phyloP scores from a whole-genome alignment of 2,113 vertebrate species.

The Prionailurus viverrinus region DNA sequence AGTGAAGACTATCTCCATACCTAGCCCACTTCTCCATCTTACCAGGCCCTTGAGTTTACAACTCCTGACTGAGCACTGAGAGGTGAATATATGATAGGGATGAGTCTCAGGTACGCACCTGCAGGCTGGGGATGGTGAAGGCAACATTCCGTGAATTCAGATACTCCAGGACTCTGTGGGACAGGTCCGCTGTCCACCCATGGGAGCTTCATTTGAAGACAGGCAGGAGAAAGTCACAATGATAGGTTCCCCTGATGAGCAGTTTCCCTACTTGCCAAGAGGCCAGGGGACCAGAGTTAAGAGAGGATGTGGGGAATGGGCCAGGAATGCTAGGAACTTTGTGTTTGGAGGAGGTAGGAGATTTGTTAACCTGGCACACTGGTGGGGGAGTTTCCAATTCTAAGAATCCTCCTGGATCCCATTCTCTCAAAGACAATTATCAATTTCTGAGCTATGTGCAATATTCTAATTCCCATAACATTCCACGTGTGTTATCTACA shows the following conservation, averaged over 20 bases:
- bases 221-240: slow-evolving; percentile 35
- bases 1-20: neutral
- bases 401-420: neutral
- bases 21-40: neutral
- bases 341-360: neutral
- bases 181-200: slow-evolving; percentile 85
- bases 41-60: neutral
- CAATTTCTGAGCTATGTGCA: neutral
- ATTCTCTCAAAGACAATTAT: neutral
- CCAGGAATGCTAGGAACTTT: neutral
- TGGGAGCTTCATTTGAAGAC: slow-evolving; percentile 82
- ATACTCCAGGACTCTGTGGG: slow-evolving; percentile 85
- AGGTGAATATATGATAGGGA: neutral
- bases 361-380: neutral
- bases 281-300: neutral
- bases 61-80: neutral
- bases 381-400: neutral
- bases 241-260: neutral
- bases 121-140: slow-evolving; percentile 84
- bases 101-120: slow-evolving; percentile 83
- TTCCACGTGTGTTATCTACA: neutral
- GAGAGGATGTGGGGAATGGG: neutral
- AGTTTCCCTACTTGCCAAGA: neutral
- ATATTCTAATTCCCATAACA: neutral
- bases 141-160: slow-evolving; percentile 80